phyloP scores from a whole-genome alignment of 2,113 vertebrate species.

The Phaethornis superciliosus region DNA sequence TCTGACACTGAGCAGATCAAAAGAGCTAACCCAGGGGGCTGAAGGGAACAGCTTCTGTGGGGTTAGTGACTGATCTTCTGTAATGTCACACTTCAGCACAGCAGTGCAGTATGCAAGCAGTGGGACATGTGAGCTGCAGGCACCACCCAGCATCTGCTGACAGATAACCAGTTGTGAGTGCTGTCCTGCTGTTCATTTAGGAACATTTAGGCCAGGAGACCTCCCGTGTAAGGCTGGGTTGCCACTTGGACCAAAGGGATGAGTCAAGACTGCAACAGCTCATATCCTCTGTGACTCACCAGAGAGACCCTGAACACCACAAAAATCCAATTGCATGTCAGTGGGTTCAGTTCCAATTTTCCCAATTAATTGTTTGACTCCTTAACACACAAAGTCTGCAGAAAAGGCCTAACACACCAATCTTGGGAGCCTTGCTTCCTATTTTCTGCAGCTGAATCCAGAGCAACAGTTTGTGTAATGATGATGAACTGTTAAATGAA shows the following conservation, averaged over 20 bases:
- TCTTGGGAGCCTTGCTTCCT: conserved; percentile 28
- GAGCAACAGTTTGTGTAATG: conserved; percentile 28
- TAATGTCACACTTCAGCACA: neutral
- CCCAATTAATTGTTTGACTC: neutral
- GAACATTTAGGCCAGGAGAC: neutral
- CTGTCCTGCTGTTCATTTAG: neutral
- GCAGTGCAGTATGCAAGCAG: too few relatives aligned
- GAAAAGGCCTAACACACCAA: neutral
- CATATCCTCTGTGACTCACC: conserved; percentile 40
- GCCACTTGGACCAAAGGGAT: neutral
- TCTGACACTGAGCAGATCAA: neutral
- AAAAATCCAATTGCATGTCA: neutral
- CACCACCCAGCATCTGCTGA: neutral
- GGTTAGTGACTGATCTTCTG: neutral
- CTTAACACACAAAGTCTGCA: neutral
- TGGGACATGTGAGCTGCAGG: neutral
- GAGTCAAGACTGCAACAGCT: conserved; percentile 34
- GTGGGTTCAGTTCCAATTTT: neutral
- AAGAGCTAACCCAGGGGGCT: neutral
- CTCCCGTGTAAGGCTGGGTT: neutral
- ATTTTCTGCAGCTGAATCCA: conserved; percentile 39
- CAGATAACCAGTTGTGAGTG: neutral
- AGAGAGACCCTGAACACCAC: conserved; percentile 19
- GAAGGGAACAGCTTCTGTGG: neutral
- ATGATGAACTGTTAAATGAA: conserved; percentile 53